Evolutionary conservation across 1,140 invertebrate species (phyloP), one percentile per base, ranked within the genome.

Genomic region (Hypothenemus hampei): DNA sequence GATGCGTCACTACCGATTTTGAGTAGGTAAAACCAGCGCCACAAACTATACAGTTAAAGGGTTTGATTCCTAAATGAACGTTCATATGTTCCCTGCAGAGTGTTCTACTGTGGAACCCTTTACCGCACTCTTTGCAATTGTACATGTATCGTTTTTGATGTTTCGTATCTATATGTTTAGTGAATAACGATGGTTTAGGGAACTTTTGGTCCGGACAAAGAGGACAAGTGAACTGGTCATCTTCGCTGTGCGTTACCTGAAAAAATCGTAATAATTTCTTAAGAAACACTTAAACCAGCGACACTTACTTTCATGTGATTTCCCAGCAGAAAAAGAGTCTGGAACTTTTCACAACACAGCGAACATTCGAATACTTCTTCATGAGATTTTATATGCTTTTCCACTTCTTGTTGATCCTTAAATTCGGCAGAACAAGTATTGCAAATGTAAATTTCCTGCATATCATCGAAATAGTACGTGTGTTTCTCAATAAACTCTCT

Each of bases 1-100:
- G 65, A 40, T 67, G 65, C 4, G 58, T 57, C 4, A 51, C 40
- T 7, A 67, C 57, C n/a, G 65, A 66, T 11, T 60, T 60, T 8
- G 64, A 66, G 37, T 65, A 66, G 15, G 59, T 55, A 35, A 68
- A 68, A 11, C 31, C 50, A 33, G 64, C 61, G 8, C 45, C 47
- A 37, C 66, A 68, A 13, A 68, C 66, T 7, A 66, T 56, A 35
- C 66, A 68, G 29, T 69, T 70, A 59, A 80, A 82, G 0, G 82
- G 80, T 60, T 81, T 79, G 62, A 88, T 84, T 0, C 86, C 82
- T 0, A 79, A 79, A 7, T 86, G 77, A 1, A 81, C 82, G 62
- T 84, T 79, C 52, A 79, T 69, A 46, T 86, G 82, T 59, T 82
- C 79, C 23, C 56, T 57, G 48, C 58, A 65, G 1, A 61, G 24